Evolutionary conservation across 2,888 invertebrate species (phyloP), one percentile per base, ranked within the genome.

Genomic region (Caenorhabditis plicata): DNA sequence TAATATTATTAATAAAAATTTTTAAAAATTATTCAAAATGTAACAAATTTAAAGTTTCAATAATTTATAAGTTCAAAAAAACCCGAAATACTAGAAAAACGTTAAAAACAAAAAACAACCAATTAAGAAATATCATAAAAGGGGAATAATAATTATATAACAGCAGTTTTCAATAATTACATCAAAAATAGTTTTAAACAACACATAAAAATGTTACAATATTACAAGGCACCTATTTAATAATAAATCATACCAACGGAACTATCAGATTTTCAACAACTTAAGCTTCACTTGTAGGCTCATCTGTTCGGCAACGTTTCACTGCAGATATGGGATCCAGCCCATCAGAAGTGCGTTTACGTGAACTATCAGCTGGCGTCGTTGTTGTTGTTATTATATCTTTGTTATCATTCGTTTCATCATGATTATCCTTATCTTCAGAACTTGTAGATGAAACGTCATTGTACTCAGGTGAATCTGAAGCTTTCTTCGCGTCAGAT

Each of bases 371-470:
- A 23, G 51, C 46, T 7, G 4, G 31, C 22, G 26, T 17, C 7
- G 23, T 11, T 15, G 11, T 23, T 11, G 36, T 2, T 11, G n/a
- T 2, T 7, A 17, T 15, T 15, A 17, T 43, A 11, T 41, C 41
- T 1, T 32, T 53, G 15, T 48, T 49, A 22, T 45, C 52, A 26
- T 27, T 43, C 2, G 26, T 5, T 23, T 48, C 56, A n/a, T n/a
- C n/a, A n/a, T n/a, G n/a, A n/a, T n/a, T n/a, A 11, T 49, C 56
- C 17, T 55, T 55, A 11, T 54, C 46, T 25, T 61, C 61, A 22
- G 25, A 43, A 27, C 51, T 61, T 3, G 63, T 56, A 13, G 62
- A 62, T 2, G 62, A 62, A 4, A 62, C 62, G 45, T 56, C 62
- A 15, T 58, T 58, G 38, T 61, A 48, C 35, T 61, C 61, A 7